Evolutionary conservation across 2,113 vertebrate species (phyloP).

Genomic region (Ophiodon elongatus): DNA sequence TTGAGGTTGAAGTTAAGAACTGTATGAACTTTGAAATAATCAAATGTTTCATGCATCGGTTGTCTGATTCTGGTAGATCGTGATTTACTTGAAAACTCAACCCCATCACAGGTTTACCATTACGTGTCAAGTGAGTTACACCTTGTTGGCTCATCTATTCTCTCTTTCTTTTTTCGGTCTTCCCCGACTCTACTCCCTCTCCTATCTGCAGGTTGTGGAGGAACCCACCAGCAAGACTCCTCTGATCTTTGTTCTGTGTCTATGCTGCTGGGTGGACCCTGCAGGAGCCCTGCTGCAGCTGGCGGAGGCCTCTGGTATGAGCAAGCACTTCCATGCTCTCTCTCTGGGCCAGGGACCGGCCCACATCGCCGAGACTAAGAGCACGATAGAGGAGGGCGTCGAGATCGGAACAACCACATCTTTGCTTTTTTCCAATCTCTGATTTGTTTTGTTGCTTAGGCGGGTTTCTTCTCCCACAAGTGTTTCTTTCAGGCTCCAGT

Average conservation of each 20-base stretch:
- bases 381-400: conserved; percentile 85
- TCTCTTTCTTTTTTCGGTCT: not conserved
- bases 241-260: conserved; percentile 86
- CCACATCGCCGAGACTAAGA: conserved; percentile 80
- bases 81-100: not conserved
- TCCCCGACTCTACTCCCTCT: not conserved
- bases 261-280: conserved; percentile 80
- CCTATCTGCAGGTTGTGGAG: conserved; percentile 81
- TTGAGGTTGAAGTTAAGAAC: not conserved
- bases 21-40: not conserved
- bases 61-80: not conserved
- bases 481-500: conserved; percentile 36
- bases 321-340: conserved; percentile 84
- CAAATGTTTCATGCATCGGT: not conserved
- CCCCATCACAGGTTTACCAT: not conserved
- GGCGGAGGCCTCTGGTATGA: conserved; percentile 87
- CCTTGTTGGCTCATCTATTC: conserved; percentile 27
- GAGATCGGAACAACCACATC: conserved; percentile 68
- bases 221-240: conserved; percentile 84
- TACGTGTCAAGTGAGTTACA: conserved; percentile 13
- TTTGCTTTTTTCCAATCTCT: conserved; percentile 10
- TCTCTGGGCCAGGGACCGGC: conserved; percentile 93
- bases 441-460: conserved; percentile 15
- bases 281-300: conserved; percentile 84
- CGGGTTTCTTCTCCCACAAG: conserved; percentile 6